Evolutionary conservation across 2,888 invertebrate species (phyloP).

Genomic region (Synanthedon tipuliformis): DNA sequence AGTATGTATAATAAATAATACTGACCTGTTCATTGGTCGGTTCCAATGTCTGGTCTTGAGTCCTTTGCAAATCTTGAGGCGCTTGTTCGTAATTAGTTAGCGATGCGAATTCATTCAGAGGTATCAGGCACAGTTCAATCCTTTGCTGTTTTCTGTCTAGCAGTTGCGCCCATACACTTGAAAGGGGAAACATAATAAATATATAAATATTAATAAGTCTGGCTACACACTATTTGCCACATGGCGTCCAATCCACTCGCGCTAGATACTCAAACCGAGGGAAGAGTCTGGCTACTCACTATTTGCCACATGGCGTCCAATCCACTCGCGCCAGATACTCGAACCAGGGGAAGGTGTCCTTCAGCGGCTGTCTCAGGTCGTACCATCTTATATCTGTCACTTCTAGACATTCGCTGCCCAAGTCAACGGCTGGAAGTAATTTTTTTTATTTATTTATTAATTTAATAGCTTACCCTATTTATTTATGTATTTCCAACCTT

Average conservation of each 20-base stretch:
- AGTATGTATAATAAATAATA: too few species aligned
- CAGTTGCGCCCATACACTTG: conserved; percentile 92
- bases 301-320: conserved; percentile 92
- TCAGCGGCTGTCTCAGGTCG: conserved; percentile 81
- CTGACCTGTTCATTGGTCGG: not conserved
- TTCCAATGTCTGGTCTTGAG: not conserved
- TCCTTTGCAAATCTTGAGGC: conserved; percentile 17
- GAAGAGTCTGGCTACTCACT: conserved; percentile 77
- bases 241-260: too few species aligned
- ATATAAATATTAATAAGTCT: too few species aligned
- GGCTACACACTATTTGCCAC: too few species aligned
- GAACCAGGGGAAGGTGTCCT: conserved; percentile 88
- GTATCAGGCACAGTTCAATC: conserved; percentile 85
- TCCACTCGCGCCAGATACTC: conserved; percentile 96
- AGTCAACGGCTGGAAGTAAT: too few species aligned
- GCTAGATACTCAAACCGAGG: too few species aligned
- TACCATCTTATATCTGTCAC: conserved; percentile 81
- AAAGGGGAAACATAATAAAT: too few species aligned
- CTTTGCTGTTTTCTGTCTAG: conserved; percentile 88
- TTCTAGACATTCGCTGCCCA: conserved; percentile 58
- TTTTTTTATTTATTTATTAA: too few species aligned
- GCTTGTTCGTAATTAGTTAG: conserved; percentile 50
- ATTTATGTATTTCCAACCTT: too few species aligned
- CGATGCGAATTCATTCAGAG: conserved; percentile 78
- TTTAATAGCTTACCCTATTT: too few species aligned